Evolutionary conservation across 2,888 invertebrate genomes (phyloP).

Genomic region (Papilio demoleus): DNA sequence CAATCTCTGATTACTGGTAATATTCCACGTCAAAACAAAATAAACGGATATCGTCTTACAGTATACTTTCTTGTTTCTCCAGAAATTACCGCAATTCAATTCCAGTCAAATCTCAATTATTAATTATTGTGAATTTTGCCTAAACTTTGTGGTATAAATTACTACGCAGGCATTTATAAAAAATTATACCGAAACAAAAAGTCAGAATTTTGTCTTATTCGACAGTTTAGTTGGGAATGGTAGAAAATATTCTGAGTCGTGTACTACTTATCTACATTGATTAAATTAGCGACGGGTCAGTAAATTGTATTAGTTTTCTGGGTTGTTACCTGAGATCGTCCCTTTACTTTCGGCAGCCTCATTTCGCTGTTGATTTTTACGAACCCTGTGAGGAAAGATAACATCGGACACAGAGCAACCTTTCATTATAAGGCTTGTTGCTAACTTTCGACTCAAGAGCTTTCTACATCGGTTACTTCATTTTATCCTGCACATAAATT

Average conservation of each 20-base stretch:
- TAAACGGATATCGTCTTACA: background rate
- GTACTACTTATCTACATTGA: slow-evolving; percentile 36
- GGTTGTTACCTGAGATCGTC: slow-evolving; percentile 36
- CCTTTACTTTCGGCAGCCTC: slow-evolving; percentile 33
- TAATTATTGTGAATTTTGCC: background rate
- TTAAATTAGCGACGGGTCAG: slow-evolving; percentile 39
- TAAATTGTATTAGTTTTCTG: slow-evolving; percentile 41
- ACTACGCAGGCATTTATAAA: no score
- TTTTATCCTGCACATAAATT: no score
- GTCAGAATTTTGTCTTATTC: no score
- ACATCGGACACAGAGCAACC: slow-evolving; percentile 21
- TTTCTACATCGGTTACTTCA: background rate
- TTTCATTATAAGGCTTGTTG: slow-evolving; percentile 9
- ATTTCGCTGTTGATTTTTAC: slow-evolving; percentile 37
- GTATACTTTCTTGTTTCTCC: background rate
- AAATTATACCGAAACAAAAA: no score
- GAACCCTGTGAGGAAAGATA: slow-evolving; percentile 24
- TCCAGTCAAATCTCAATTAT: background rate
- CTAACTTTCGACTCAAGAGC: background rate
- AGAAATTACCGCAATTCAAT: background rate
- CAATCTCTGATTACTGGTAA: slow-evolving; percentile 2
- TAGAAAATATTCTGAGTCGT: slow-evolving; percentile 23
- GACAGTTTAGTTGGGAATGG: background rate
- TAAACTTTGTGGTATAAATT: background rate
- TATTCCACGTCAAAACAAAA: slow-evolving; percentile 21